These are phyloP conservation scores for Cisticola juncidis DNA, from an alignment of 2,113 vertebrate species.

Conservation along the genomic window DNA sequence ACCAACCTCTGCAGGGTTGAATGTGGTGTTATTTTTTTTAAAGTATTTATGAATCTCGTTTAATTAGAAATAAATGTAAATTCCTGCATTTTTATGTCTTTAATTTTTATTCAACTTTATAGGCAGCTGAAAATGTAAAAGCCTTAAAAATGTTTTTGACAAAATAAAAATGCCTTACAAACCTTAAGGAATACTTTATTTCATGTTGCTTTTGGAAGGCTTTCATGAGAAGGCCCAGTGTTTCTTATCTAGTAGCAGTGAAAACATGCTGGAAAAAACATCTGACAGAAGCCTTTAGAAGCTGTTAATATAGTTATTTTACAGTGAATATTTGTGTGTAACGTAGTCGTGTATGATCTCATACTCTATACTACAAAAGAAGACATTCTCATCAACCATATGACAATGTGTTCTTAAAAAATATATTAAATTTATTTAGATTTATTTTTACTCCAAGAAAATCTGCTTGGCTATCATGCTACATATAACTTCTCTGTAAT, in stretches of 20 bases:
- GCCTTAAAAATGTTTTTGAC: not conserved
- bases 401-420: not conserved
- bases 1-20: not conserved
- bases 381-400: accelerated
- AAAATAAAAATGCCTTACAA: not conserved
- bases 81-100: not conserved
- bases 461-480: not conserved
- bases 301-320: not conserved
- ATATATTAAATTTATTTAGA: not conserved
- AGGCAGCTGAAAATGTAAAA: not conserved
- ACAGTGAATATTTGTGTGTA: not conserved
- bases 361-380: not conserved
- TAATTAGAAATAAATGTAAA: not conserved
- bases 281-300: not conserved
- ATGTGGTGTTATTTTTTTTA: not conserved
- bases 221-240: not conserved
- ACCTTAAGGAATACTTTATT: not conserved
- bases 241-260: not conserved
- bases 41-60: not conserved
- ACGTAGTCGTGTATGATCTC: not conserved
- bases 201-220: not conserved
- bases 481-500: not conserved
- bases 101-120: not conserved
- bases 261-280: not conserved
- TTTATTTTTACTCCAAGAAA: not conserved